A percentile compares a stretch with the other conserved stretches of the same genome.
These are phyloP conservation scores for Peromyscus californicus DNA, from an alignment of 2,113 vertebrate species.

Conservation along the genomic window DNA sequence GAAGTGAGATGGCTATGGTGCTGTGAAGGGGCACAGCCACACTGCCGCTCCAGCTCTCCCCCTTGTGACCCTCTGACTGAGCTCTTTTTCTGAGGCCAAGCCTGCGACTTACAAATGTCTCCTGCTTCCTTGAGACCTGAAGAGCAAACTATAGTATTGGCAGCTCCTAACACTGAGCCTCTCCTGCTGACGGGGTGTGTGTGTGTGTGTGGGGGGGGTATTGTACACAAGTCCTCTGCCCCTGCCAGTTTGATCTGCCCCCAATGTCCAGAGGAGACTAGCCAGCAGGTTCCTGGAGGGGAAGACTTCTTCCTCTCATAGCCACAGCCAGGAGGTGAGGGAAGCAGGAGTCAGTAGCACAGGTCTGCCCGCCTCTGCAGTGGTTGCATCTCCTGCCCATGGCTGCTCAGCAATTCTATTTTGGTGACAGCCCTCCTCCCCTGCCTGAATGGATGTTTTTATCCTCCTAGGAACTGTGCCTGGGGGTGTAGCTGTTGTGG, in stretches of 20 bases:
- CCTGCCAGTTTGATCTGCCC: neutral
- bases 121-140: neutral
- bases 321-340: neutral
- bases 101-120: neutral
- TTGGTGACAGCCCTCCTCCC: conserved; percentile 56
- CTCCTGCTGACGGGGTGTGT: neutral
- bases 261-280: neutral
- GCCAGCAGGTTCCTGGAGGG: neutral
- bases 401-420: conserved; percentile 67
- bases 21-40: neutral
- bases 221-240: neutral
- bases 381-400: neutral
- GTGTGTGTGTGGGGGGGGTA: too few relatives aligned
- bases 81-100: neutral
- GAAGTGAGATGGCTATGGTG: accelerated
- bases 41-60: neutral
- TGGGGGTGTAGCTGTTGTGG: conserved; percentile 67
- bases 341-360: neutral
- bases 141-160: neutral
- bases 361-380: neutral
- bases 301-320: neutral
- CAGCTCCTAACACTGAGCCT: neutral
- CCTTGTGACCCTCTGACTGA: neutral
- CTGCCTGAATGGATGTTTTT: conserved; percentile 80
- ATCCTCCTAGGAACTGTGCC: conserved; percentile 74